Percentiles rank a stretch among this genome's conserved stretches.
phyloP scores from a whole-genome alignment of 2,888 invertebrate genomes.

The Ophion costatus region DNA sequence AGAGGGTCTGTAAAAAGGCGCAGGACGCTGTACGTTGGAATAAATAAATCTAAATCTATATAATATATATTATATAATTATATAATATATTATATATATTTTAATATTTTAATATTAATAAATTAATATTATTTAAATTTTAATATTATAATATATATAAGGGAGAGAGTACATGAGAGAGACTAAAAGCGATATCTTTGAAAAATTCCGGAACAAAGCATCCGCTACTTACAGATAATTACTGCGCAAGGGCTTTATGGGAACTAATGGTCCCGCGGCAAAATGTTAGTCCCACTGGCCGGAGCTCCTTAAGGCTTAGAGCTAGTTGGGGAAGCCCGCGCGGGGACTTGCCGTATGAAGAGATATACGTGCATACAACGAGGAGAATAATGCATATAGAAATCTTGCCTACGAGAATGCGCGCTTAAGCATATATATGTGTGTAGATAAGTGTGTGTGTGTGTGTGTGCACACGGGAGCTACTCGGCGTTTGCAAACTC shows the following conservation, averaged over 20 bases:
- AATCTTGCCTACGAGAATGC: constrained; percentile 52
- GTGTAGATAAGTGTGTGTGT: background rate
- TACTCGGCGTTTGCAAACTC: constrained; percentile 17
- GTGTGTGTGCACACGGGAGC: constrained; percentile 23
- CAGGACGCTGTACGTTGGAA: too few relatives aligned
- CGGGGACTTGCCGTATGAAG: constrained; percentile 49
- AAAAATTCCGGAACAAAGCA: constrained; percentile 67
- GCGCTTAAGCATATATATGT: constrained; percentile 37
- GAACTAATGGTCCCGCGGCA: constrained; percentile 65
- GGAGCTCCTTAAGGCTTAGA: constrained; percentile 57
- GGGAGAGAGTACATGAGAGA: background rate
- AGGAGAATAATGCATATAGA: constrained; percentile 55
- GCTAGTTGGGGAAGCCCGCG: constrained; percentile 30
- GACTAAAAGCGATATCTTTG: background rate
- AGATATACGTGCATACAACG: constrained; percentile 53
- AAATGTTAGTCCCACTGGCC: constrained; percentile 35
- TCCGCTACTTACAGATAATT: constrained; percentile 69
- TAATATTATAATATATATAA: too few relatives aligned
- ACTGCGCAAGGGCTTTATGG: constrained; percentile 67
- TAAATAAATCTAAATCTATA: too few relatives aligned
- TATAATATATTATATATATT: too few relatives aligned
- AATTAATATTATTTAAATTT: too few relatives aligned
- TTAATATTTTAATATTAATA: too few relatives aligned
- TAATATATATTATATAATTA: too few relatives aligned
- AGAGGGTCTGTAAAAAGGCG: too few relatives aligned